Base-by-base conservation (phyloP, 2,888 invertebrate genomes). In the Phaedon cochleariae region DNA sequence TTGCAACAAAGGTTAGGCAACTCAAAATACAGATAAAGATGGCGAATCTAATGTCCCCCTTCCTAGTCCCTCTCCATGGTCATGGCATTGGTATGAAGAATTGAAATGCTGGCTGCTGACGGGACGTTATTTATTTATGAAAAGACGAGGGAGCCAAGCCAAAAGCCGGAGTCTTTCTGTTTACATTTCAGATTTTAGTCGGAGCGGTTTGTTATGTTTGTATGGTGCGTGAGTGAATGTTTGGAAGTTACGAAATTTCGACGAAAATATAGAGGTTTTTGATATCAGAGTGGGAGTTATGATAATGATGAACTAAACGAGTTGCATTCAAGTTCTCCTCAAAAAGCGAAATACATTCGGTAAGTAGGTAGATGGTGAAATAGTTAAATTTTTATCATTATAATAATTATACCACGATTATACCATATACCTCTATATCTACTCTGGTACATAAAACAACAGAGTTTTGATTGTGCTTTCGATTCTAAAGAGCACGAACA, bases 101-200 rank as follows among this genome's bases (percentile, higher is more conserved):
- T n/a, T n/a, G n/a, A n/a, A n/a, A n/a, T n/a, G n/a, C n/a, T n/a
- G n/a, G n/a, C n/a, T n/a, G 51, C 49, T 54, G 29, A 59, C 55
- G 55, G 48, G 48, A 60, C 59, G 62, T 63, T 62, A 65, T 59
- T 63, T 62, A 65, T 59, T 59, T 64, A 64, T 54, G 57, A 58
- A 65, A 62, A 37, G 54, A 26, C 29, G 6, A 37, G 46, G 62
- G 53, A 34, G 49, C 48, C n/a, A 3, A 26, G 3, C 26, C 26
- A 26, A 26, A 12, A 15, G 41, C 15, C 12, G 41, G 15, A 15
- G n/a, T 62, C 57, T 57, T 65, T 62, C 46, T 67, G 66, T 67
- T 67, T 67, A 67, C 60, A 63, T 67, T 67, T 67, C 45, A 55
- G 63, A 55, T n/a, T n/a, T n/a, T n/a, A n/a, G n/a, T n/a, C n/a